Evolutionary conservation across 2,113 vertebrate species (phyloP).

Genomic region (Morone saxatilis): DNA sequence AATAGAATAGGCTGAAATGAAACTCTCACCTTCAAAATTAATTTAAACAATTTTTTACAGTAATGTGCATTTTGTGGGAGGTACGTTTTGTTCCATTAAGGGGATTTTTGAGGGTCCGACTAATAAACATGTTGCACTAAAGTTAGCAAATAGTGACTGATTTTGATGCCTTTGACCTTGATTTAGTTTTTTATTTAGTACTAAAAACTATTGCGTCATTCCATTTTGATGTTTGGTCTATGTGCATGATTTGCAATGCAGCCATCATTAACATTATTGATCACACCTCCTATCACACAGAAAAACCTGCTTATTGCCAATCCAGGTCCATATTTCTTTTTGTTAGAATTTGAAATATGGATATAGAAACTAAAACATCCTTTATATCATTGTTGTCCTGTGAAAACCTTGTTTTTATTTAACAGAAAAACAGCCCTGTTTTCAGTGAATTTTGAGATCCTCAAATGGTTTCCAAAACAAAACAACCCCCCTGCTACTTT

Average conservation of each 20-base stretch:
- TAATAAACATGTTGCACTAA: too few relatives aligned
- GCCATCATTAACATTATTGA: not conserved
- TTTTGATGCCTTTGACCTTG: too few relatives aligned
- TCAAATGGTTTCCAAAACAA: too few relatives aligned
- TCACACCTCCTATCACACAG: not conserved
- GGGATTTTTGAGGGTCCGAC: not conserved
- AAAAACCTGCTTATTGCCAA: not conserved
- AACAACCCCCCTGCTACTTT: too few relatives aligned
- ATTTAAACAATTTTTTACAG: not conserved
- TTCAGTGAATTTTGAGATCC: too few relatives aligned
- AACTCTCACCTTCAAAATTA: not conserved
- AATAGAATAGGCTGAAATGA: constrained; percentile 26
- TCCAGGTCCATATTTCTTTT: not conserved
- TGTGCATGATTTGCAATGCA: not conserved
- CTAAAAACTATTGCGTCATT: not conserved
- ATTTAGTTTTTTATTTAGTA: too few relatives aligned
- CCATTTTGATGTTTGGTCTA: not conserved
- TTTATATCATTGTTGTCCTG: too few relatives aligned
- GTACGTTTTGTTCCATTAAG: not conserved
- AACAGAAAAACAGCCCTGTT: too few relatives aligned
- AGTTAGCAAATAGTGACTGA: too few relatives aligned
- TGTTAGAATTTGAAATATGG: not conserved
- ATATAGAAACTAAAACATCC: not conserved
- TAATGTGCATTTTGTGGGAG: not conserved
- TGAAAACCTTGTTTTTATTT: too few relatives aligned